Conservation (phyloP, 1,140 invertebrate genomes). For the Trissolcus basalis region DNA sequence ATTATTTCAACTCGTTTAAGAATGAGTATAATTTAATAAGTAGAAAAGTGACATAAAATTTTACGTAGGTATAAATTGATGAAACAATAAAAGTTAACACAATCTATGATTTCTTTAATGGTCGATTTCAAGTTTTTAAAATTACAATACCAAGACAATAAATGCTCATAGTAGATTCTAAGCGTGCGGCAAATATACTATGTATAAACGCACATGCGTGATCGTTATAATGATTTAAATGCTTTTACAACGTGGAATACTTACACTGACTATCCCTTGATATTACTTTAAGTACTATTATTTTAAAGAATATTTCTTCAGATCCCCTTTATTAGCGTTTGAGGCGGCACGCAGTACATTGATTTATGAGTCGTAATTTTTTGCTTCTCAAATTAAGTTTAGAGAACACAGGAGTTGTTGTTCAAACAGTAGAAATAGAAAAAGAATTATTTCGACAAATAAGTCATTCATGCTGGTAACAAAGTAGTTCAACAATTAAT, state of each 20-base stretch:
- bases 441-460: constrained; percentile 20
- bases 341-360: constrained; percentile 18
- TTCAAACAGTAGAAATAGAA: constrained; percentile 16
- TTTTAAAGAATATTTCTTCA: constrained; percentile 42
- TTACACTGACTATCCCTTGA: constrained; percentile 21
- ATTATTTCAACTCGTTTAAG: too few relatives aligned
- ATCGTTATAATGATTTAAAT: constrained; percentile 54
- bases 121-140: constrained; percentile 19
- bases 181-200: constrained; percentile 36
- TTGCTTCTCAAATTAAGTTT: constrained; percentile 37
- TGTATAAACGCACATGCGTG: constrained; percentile 31
- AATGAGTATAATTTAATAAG: too few relatives aligned
- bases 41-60: too few relatives aligned
- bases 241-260: constrained; percentile 35
- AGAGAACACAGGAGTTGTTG: constrained; percentile 19
- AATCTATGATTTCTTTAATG: too few relatives aligned
- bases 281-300: constrained; percentile 21
- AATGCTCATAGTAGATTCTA: constrained; percentile 8
- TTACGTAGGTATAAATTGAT: too few relatives aligned
- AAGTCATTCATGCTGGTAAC: constrained; percentile 16
- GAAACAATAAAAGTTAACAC: too few relatives aligned
- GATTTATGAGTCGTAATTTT: constrained; percentile 49
- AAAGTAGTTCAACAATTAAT: background rate
- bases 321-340: constrained; percentile 25
- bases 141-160: too few relatives aligned